A percentile compares a stretch with the other conserved stretches of the same genome.
Evolutionary conservation across 2,797 vertebrate genomes (phyloP).

Genomic region (Phylloscopus collybita): DNA sequence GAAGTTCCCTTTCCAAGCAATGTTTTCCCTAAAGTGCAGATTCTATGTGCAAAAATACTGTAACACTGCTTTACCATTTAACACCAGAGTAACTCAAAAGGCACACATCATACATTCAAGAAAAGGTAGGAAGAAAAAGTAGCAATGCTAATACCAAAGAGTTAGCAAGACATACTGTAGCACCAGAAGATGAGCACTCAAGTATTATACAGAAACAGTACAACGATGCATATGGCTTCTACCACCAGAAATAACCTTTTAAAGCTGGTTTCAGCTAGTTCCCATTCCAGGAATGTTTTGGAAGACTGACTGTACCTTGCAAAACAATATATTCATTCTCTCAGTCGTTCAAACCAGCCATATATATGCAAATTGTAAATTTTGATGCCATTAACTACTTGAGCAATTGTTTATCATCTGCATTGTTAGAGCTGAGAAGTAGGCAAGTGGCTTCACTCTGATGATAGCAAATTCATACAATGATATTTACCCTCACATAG

Average conservation of each 20-base stretch:
- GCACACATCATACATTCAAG: conserved; percentile 85
- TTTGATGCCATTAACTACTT: conserved; percentile 6
- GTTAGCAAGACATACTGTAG: conserved; percentile 60
- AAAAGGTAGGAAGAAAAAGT: conserved; percentile 72
- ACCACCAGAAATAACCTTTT: conserved; percentile 48
- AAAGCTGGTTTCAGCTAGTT: conserved; percentile 45
- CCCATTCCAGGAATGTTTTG: conserved; percentile 41
- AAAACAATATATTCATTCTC: conserved; percentile 44
- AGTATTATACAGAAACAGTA: conserved; percentile 54
- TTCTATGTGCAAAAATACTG: conserved; percentile 87
- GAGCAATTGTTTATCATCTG: conserved; percentile 6
- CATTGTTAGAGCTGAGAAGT: background rate
- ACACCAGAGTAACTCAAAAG: conserved; percentile 84
- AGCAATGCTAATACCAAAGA: conserved; percentile 51
- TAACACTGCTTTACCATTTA: conserved; percentile 78
- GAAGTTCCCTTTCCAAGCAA: conserved; percentile 70
- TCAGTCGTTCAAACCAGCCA: conserved; percentile 4
- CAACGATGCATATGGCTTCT: conserved; percentile 75
- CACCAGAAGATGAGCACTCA: conserved; percentile 71
- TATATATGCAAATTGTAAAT: conserved; percentile 10
- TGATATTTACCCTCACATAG: background rate
- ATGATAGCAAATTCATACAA: background rate
- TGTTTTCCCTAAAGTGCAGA: conserved; percentile 89
- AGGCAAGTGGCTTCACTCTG: background rate
- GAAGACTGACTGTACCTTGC: conserved; percentile 70